These are phyloP conservation scores for Coranthus polyacanthus DNA, from an alignment of 2,797 vertebrate genomes.

Conservation along the genomic window DNA sequence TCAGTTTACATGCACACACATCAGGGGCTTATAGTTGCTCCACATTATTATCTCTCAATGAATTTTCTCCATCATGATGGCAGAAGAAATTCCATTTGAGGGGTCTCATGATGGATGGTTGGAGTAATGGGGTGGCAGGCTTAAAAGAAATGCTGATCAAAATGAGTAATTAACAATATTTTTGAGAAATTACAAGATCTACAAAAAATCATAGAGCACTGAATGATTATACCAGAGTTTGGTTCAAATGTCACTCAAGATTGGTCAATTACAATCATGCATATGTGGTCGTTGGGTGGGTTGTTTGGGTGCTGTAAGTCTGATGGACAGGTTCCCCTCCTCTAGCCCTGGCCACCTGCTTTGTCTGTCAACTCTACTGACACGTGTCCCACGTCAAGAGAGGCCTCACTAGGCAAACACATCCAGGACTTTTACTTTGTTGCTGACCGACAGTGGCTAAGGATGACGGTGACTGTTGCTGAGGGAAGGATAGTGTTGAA, in stretches of 20 bases:
- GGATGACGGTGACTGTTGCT: conserved; percentile 3
- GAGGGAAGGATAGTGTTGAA: conserved; percentile 30
- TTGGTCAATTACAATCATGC: conserved; percentile 44
- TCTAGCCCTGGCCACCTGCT: conserved; percentile 66
- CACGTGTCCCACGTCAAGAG: conserved; percentile 66
- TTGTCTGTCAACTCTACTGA: conserved; percentile 67
- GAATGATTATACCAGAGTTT: too few relatives aligned
- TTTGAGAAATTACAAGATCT: too few relatives aligned
- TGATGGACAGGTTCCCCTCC: conserved; percentile 81
- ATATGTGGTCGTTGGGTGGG: conserved; percentile 48
- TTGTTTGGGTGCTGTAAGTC: conserved; percentile 48
- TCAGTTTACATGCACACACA: too few relatives aligned
- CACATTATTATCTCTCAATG: too few relatives aligned
- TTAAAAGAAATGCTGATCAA: background rate
- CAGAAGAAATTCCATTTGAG: too few relatives aligned
- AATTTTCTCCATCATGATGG: too few relatives aligned
- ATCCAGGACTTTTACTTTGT: conserved; percentile 50
- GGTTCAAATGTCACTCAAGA: too few relatives aligned
- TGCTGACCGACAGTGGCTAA: conserved; percentile 32
- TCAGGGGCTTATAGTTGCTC: too few relatives aligned
- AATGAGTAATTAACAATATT: too few relatives aligned
- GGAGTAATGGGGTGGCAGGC: too few relatives aligned
- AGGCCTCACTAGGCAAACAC: conserved; percentile 54
- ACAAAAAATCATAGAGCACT: too few relatives aligned
- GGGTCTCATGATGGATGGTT: too few relatives aligned